Percentiles rank a stretch among this genome's conserved stretches.
These are phyloP conservation scores for Athene cunicularia DNA, from an alignment of 2,113 vertebrate species.

Conservation along the genomic window DNA sequence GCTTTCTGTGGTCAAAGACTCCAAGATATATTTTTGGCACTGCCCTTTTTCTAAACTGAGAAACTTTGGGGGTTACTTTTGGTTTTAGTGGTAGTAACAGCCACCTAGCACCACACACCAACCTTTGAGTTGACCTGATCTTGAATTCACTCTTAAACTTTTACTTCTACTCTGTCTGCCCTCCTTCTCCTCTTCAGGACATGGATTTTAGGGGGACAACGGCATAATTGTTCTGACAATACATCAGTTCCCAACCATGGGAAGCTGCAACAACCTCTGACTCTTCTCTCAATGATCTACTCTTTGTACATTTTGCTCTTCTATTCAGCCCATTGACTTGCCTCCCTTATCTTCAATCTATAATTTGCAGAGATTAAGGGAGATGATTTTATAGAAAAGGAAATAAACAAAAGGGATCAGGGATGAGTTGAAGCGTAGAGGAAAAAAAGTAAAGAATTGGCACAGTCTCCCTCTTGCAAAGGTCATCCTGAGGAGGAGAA, in stretches of 20 bases:
- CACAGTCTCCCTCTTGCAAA: constrained; percentile 15
- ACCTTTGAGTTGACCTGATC: neutral
- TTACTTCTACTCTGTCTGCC: neutral
- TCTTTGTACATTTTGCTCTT: neutral
- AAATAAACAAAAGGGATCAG: neutral
- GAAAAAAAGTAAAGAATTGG: neutral
- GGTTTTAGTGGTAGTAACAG: neutral
- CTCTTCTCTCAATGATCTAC: neutral
- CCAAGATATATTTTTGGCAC: neutral
- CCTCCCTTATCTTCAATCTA: constrained; percentile 26
- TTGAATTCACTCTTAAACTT: neutral
- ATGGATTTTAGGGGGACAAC: neutral
- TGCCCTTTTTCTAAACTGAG: neutral
- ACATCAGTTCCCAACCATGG: neutral
- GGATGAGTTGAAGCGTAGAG: neutral
- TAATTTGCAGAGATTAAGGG: constrained; percentile 27
- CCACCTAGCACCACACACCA: neutral
- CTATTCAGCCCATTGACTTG: neutral
- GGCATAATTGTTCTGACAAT: neutral
- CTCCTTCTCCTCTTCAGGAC: neutral
- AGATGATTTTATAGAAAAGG: neutral
- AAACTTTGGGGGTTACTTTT: neutral
- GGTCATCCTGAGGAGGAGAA: constrained; percentile 20
- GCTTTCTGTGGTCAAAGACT: neutral
- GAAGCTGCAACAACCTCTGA: neutral